A percentile compares a stretch with the other conserved stretches of the same genome.
These are phyloP conservation scores for Thecophora atra DNA, from an alignment of 2,888 invertebrate genomes.

Conservation along the genomic window DNA sequence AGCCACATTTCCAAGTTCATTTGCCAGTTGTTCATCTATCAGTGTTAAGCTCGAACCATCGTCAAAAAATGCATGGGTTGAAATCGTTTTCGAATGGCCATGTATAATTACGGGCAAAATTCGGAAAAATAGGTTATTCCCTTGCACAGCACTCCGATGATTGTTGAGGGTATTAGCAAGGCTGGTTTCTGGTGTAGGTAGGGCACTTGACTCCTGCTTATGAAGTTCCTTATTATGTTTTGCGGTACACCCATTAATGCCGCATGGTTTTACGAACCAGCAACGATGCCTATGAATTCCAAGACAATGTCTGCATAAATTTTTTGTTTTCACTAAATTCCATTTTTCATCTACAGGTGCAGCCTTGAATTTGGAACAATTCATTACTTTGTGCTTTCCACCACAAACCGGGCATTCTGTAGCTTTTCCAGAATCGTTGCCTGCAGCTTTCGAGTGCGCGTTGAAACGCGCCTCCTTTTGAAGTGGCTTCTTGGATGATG, in stretches of 20 bases:
- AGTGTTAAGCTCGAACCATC: constrained; percentile 34
- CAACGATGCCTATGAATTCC: constrained; percentile 19
- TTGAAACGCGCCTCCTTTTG: no score
- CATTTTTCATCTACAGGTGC: background rate
- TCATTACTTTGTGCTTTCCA: background rate
- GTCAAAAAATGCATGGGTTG: constrained; percentile 30
- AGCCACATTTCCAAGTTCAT: constrained; percentile 16
- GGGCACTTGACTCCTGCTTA: background rate
- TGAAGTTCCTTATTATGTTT: constrained; percentile 28
- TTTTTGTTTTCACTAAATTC: constrained; percentile 25
- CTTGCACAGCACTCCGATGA: no score
- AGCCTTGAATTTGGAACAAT: background rate
- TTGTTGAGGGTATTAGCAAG: no score
- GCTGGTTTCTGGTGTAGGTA: no score
- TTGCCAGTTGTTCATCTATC: constrained; percentile 28
- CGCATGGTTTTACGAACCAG: constrained; percentile 29
- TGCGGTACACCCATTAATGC: constrained; percentile 24
- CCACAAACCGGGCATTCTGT: no score
- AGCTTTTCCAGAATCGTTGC: no score
- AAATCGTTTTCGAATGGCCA: constrained; percentile 17
- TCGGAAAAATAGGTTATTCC: constrained; percentile 18
- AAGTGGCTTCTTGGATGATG: no score
- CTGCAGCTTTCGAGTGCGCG: no score
- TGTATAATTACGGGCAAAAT: constrained; percentile 34
- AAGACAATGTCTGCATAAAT: constrained; percentile 26